Conservation (phyloP, 2,113 vertebrate species). For the Isurus oxyrinchus region DNA sequence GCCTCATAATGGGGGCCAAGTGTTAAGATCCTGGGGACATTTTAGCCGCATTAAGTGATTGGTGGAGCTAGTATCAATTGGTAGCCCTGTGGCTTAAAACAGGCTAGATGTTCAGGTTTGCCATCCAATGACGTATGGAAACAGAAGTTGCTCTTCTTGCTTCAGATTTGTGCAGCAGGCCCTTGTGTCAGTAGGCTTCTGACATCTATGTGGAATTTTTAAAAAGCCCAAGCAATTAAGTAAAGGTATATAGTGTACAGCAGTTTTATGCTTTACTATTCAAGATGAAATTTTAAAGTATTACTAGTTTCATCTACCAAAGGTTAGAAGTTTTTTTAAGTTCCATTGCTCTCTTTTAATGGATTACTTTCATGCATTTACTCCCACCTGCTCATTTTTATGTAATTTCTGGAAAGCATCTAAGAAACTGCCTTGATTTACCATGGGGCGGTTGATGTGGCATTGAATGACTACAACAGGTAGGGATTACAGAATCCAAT, state of each 20-base stretch:
- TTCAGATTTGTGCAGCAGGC: neutral
- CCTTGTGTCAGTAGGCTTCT: neutral
- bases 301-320: constrained; percentile 6
- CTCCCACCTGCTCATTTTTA: neutral
- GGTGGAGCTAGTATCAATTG: neutral
- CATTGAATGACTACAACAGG: neutral
- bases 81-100: neutral
- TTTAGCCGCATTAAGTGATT: neutral
- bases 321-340: neutral
- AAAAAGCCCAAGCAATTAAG: neutral
- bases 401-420: neutral
- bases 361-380: neutral
- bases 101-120: neutral
- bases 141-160: neutral
- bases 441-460: neutral
- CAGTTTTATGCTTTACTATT: constrained; percentile 26
- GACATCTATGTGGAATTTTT: neutral
- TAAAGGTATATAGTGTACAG: constrained; percentile 4
- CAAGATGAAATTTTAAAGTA: neutral
- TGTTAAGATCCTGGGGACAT: neutral
- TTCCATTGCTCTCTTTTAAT: neutral
- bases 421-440: neutral
- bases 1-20: neutral
- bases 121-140: neutral
- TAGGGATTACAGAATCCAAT: constrained; percentile 10